Base-by-base conservation (phyloP, 2,888 invertebrate genomes). In the Gari tellinella region DNA sequence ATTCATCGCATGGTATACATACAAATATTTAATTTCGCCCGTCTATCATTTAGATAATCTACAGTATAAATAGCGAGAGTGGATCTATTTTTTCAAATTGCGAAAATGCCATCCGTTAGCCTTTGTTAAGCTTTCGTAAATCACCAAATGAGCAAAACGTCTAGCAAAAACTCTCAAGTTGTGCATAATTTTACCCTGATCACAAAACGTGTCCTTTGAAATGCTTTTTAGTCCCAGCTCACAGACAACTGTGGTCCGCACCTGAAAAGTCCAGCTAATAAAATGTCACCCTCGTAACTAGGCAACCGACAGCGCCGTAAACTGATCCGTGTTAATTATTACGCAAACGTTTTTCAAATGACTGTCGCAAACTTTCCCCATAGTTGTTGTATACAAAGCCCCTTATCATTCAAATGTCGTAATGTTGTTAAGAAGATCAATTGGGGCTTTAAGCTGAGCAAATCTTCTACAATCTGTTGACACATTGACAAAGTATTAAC, bases 321-420 rank as follows among this genome's bases (percentile, higher is more conserved):
- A 51, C 49, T 26, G 17, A 57, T 65, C 65, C 48, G 57, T 65
- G 65, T 46, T 49, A 65, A 57, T 65, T 57, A 65, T 65, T 49
- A 57, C 41, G 56, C 51, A 51, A 51, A 31, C 51, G 51, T 25
- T 48, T 48, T 31, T 53, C 21, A 63, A 31, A 37, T n/a, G 46
- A 55, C 43, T 63, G 55, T 63, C 37, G 63, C 49, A 63, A 57
- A 61, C 31, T 31, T 31, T 31, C 31, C 31, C 31, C 10, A 31
- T 31, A 10, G 5, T 48, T 55, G 37, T 62, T 62, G 53, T 31
- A 52, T 52, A 43, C 21, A 45, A 48, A 31, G 55, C 38, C 21
- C 21, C 55, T 63, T 55, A 55, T 55, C 55, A 21, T 12, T 21
- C 12, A 38, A 38, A 21, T 55, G 55, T 37, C 55, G 63, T 45